phyloP scores from a whole-genome alignment of 2,797 vertebrate genomes.

The Meriones psammophilus region DNA sequence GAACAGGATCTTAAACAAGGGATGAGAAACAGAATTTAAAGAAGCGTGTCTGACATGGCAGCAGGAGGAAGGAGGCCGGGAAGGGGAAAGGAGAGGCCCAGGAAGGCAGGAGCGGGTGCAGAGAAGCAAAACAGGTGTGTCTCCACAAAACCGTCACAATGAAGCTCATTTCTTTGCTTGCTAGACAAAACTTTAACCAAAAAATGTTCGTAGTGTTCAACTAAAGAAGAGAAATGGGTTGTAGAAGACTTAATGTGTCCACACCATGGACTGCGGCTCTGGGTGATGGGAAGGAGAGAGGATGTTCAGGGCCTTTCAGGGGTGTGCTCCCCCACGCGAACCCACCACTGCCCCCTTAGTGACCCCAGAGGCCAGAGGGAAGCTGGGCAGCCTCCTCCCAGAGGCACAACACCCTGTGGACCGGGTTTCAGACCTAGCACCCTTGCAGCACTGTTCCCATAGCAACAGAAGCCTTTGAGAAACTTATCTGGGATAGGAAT shows the following conservation, averaged over 20 bases:
- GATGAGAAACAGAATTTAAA: background rate
- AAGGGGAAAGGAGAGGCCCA: background rate
- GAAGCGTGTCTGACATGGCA: no score
- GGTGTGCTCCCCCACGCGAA: fast-evolving
- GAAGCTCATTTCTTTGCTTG: background rate
- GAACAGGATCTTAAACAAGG: background rate
- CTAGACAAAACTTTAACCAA: background rate
- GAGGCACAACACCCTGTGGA: no score
- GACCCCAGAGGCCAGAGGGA: background rate
- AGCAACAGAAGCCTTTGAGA: background rate
- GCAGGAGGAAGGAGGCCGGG: background rate
- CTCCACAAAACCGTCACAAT: background rate
- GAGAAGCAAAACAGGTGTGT: background rate
- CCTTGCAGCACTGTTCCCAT: background rate
- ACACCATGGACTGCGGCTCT: background rate
- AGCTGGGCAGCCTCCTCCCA: background rate
- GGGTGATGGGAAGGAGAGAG: background rate
- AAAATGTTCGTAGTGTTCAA: background rate
- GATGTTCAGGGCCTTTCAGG: background rate
- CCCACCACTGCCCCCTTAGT: background rate
- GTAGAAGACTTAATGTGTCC: background rate
- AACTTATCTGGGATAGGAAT: background rate
- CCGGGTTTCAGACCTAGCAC: background rate
- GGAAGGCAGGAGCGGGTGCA: background rate
- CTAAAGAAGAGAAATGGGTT: background rate